Evolutionary conservation across 1,140 invertebrate species (phyloP).

Genomic region (Oryctes rhinoceros): DNA sequence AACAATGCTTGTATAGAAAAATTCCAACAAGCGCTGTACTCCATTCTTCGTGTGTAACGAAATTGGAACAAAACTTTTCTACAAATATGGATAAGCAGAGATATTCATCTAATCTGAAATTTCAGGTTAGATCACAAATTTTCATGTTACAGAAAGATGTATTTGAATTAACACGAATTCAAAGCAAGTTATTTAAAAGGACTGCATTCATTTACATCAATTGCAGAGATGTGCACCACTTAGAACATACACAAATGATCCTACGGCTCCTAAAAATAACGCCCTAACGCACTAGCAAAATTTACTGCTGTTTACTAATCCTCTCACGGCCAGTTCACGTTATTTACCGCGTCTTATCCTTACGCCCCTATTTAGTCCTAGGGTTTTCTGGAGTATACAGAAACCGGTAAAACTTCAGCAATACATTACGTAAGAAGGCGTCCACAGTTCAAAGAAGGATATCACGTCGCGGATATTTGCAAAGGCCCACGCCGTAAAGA

Average conservation of each 20-base stretch:
- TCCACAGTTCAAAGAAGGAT: slow-evolving; percentile 5
- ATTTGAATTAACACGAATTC: no score
- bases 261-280: neutral
- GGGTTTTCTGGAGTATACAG: neutral
- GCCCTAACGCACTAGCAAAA: neutral
- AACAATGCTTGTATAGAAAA: no score
- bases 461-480: slow-evolving; percentile 17
- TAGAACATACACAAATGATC: neutral
- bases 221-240: no score
- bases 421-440: slow-evolving; percentile 14
- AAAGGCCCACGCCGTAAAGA: neutral
- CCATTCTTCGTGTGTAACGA: no score
- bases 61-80: no score
- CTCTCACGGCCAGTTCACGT: neutral
- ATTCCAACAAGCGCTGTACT: no score
- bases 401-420: slow-evolving; percentile 14
- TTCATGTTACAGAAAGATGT: no score
- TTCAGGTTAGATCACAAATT: no score
- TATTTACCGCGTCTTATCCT: neutral
- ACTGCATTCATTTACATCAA: no score
- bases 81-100: no score
- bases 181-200: no score
- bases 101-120: no score
- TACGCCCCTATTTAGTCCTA: slow-evolving; percentile 13
- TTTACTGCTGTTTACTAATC: neutral